phyloP scores from a whole-genome alignment of 2,888 invertebrate species.

The Meiosimyza decipiens region DNA sequence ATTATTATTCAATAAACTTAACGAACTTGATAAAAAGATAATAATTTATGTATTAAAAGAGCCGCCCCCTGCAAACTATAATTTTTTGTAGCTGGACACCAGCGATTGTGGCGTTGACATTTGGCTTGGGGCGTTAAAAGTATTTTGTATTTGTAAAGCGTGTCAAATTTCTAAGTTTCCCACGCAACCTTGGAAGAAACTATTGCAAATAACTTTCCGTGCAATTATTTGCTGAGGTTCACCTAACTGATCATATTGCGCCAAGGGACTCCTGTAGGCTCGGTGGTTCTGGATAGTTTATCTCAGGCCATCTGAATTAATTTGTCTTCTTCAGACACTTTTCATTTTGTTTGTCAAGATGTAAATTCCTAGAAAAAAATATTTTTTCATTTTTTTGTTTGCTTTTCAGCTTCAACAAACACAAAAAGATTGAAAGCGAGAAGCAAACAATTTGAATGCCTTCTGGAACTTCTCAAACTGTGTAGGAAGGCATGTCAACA shows the following conservation, averaged over 20 bases:
- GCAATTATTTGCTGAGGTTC: background rate
- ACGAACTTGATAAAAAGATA: too few species aligned
- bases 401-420: background rate
- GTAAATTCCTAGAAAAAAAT: background rate
- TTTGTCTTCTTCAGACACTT: too few species aligned
- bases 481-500: background rate
- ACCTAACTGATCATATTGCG: background rate
- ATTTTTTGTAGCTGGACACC: too few species aligned
- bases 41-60: too few species aligned
- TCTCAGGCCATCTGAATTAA: background rate
- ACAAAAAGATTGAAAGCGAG: background rate
- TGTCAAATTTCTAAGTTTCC: background rate
- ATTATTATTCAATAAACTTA: too few species aligned
- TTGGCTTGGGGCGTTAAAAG: background rate
- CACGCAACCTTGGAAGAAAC: slow-evolving; percentile 6
- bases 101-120: slow-evolving; percentile 3
- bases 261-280: background rate
- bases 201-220: background rate
- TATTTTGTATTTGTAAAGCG: background rate
- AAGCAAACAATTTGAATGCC: background rate
- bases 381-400: background rate
- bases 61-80: too few species aligned
- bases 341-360: background rate
- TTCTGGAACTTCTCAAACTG: too few species aligned
- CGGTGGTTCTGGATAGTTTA: background rate